phyloP scores from a whole-genome alignment of 2,113 vertebrate species.

The Macrotis lagotis region DNA sequence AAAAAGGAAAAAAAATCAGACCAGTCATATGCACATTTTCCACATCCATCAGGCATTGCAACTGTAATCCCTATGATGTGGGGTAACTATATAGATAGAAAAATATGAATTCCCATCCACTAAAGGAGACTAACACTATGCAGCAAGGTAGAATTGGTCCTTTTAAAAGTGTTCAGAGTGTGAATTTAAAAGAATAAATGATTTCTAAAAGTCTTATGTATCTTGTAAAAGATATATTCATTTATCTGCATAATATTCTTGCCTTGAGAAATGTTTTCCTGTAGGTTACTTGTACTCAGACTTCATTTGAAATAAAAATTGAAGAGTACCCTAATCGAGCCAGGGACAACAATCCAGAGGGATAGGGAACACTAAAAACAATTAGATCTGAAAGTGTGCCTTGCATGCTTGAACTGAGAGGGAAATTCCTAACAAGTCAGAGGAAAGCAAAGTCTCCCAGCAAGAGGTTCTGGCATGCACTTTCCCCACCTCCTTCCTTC shows the following conservation, averaged over 20 bases:
- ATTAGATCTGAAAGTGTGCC: conserved; percentile 55
- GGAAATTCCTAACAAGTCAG: conserved; percentile 55
- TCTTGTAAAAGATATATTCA: neutral
- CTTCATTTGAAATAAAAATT: neutral
- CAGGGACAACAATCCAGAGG: conserved; percentile 59
- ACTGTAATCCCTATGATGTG: neutral
- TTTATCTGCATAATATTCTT: neutral
- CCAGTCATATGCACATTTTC: neutral
- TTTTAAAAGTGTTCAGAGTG: neutral
- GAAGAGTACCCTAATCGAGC: conserved; percentile 52
- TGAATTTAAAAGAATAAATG: neutral
- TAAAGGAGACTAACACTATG: neutral
- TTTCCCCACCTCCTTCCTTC: neutral
- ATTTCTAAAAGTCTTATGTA: neutral
- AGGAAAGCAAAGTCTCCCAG: conserved; percentile 60
- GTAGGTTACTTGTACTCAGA: neutral
- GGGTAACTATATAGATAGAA: neutral
- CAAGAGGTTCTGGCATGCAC: neutral
- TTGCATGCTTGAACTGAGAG: conserved; percentile 54
- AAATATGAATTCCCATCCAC: neutral
- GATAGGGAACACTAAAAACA: conserved; percentile 44
- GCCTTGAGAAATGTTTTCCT: neutral
- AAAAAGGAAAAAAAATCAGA: neutral
- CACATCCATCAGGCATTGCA: neutral
- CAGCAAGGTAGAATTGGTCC: neutral